Evolutionary conservation across 1,140 invertebrate genomes (phyloP).

Genomic region (Macrosteles quadrilineatus): DNA sequence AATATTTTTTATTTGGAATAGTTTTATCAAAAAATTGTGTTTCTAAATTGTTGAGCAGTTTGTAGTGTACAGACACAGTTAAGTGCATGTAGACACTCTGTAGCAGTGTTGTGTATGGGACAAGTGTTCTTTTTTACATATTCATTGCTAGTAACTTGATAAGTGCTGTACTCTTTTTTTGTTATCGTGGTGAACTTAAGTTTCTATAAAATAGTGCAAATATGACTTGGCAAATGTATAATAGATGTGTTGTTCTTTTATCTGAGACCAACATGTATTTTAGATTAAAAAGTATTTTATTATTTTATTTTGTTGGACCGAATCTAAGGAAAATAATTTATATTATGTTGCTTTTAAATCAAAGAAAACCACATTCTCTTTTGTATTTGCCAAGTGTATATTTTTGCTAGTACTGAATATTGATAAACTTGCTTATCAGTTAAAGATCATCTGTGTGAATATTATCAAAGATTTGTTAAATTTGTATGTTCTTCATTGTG

Average conservation of each 20-base stretch:
- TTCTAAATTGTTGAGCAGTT: neutral
- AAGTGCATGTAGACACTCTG: slow-evolving; percentile 3
- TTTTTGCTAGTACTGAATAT: slow-evolving; percentile 8
- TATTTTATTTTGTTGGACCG: too few relatives aligned
- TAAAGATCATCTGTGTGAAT: slow-evolving; percentile 29
- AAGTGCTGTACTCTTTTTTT: slow-evolving; percentile 15
- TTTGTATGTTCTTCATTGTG: slow-evolving; percentile 32
- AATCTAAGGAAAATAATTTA: too few relatives aligned
- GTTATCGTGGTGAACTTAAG: slow-evolving; percentile 5
- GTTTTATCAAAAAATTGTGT: neutral
- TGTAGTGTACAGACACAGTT: neutral
- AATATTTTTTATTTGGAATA: neutral
- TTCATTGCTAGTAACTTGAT: slow-evolving; percentile 25
- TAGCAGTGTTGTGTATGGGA: slow-evolving; percentile 24
- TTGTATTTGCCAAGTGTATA: slow-evolving; percentile 14
- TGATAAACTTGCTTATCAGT: slow-evolving; percentile 20
- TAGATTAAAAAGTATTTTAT: too few relatives aligned
- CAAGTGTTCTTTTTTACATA: slow-evolving; percentile 31
- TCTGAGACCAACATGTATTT: too few relatives aligned
- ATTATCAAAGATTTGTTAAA: slow-evolving; percentile 33
- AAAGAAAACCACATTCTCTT: neutral
- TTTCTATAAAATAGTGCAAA: slow-evolving; percentile 8
- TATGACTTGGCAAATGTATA: slow-evolving; percentile 9
- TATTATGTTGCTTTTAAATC: neutral
- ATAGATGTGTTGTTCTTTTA: neutral